Percentiles rank a stretch among this genome's conserved stretches.
Conservation (phyloP, 2,113 vertebrate species). For the Sardina pilchardus region DNA sequence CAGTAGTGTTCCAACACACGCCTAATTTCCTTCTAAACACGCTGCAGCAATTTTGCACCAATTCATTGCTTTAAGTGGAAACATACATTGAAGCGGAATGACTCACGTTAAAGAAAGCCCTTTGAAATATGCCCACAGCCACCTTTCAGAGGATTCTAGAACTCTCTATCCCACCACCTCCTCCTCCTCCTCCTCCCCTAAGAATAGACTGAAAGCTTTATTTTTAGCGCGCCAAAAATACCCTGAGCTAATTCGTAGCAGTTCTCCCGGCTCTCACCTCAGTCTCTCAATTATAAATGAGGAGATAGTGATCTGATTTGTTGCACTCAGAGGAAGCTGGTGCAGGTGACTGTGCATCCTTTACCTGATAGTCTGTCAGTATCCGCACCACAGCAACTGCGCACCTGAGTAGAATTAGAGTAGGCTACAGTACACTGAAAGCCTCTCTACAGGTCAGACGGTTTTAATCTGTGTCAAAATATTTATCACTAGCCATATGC, state of each 20-base stretch:
- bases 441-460: background rate
- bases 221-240: constrained; percentile 75
- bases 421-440: background rate
- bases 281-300: constrained; percentile 75
- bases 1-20: background rate
- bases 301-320: constrained; percentile 72
- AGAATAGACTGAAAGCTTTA: constrained; percentile 66
- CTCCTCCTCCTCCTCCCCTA: constrained; percentile 40
- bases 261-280: constrained; percentile 68
- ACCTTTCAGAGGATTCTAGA: constrained; percentile 1
- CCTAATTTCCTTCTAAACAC: background rate
- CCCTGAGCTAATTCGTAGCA: constrained; percentile 72
- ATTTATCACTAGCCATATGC: background rate
- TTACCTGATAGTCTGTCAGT: constrained; percentile 54
- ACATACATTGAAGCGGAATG: background rate
- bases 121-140: background rate
- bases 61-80: background rate
- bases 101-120: background rate
- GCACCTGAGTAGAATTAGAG: background rate
- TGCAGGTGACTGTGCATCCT: constrained; percentile 53
- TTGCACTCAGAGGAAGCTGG: constrained; percentile 58
- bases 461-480: background rate
- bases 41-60: background rate
- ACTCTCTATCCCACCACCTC: background rate
- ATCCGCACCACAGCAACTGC: constrained; percentile 40